Evolutionary conservation across 2,113 vertebrate species (phyloP).

Genomic region (Smithornis capensis): DNA sequence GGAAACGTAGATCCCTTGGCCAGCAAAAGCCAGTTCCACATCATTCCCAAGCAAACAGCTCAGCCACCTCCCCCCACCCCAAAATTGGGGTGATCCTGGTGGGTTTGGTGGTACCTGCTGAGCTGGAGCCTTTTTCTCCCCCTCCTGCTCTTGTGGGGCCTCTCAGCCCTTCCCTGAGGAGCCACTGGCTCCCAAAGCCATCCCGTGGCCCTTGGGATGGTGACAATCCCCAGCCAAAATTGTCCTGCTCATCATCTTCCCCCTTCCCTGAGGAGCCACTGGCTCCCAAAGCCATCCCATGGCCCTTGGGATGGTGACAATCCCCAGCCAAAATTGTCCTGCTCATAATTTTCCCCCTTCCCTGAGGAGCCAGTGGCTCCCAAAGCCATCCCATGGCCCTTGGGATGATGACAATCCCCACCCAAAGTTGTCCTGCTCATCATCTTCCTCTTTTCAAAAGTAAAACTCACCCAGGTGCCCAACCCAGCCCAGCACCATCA

Average conservation of each 20-base stretch:
- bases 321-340: accelerated
- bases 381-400: background rate
- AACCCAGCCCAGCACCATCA: accelerated
- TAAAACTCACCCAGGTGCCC: background rate
- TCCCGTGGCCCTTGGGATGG: accelerated
- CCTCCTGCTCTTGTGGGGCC: background rate
- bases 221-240: background rate
- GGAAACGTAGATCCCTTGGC: background rate
- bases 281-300: background rate
- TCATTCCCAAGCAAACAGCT: background rate
- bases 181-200: background rate
- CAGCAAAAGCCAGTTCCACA: background rate
- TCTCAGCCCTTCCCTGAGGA: background rate
- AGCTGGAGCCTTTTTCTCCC: background rate
- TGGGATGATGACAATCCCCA: accelerated
- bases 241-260: background rate
- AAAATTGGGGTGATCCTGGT: accelerated
- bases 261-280: background rate
- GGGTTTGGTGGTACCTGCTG: background rate
- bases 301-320: accelerated
- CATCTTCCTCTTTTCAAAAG: background rate
- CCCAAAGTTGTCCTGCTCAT: accelerated
- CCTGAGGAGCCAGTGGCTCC: background rate
- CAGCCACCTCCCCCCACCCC: accelerated
- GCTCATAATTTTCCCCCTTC: background rate